Percentiles rank a stretch among this genome's conserved stretches.
Evolutionary conservation across 2,797 vertebrate species (phyloP).

Genomic region (Notolabrus celidotus): DNA sequence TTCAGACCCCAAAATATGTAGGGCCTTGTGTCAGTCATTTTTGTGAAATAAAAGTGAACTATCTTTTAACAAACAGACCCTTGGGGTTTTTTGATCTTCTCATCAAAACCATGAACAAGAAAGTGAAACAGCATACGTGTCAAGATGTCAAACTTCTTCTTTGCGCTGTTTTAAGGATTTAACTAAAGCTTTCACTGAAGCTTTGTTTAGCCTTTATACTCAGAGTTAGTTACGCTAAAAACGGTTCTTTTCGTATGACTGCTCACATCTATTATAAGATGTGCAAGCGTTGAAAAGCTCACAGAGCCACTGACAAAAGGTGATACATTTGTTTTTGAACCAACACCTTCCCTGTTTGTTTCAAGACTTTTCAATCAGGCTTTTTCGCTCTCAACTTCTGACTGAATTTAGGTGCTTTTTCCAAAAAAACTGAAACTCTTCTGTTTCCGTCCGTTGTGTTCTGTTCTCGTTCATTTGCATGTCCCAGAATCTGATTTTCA

Average conservation of each 20-base stretch:
- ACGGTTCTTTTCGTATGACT: constrained; percentile 11
- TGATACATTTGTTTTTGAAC: constrained; percentile 5
- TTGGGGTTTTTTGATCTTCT: not conserved
- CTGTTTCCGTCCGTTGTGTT: constrained; percentile 4
- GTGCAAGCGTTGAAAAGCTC: constrained; percentile 19
- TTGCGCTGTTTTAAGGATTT: constrained; percentile 3
- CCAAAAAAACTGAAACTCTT: constrained; percentile 7
- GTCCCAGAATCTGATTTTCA: constrained; percentile 37
- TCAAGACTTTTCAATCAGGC: constrained; percentile 53
- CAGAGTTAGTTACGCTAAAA: not conserved
- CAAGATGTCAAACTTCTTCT: constrained; percentile 19
- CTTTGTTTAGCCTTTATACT: constrained; percentile 15
- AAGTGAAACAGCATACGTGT: not conserved
- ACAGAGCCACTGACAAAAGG: constrained; percentile 25
- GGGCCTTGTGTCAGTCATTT: not conserved
- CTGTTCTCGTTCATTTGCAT: constrained; percentile 31
- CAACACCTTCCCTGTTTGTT: constrained; percentile 11
- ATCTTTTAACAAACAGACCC: not conserved
- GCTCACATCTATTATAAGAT: constrained; percentile 38
- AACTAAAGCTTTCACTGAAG: constrained; percentile 2
- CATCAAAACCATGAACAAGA: not conserved
- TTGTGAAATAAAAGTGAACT: not conserved
- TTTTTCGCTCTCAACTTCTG: not conserved
- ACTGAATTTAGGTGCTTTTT: constrained; percentile 18
- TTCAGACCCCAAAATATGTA: not conserved